Conservation (phyloP, 1,140 invertebrate genomes). For the Dendroctonus ponderosae region DNA sequence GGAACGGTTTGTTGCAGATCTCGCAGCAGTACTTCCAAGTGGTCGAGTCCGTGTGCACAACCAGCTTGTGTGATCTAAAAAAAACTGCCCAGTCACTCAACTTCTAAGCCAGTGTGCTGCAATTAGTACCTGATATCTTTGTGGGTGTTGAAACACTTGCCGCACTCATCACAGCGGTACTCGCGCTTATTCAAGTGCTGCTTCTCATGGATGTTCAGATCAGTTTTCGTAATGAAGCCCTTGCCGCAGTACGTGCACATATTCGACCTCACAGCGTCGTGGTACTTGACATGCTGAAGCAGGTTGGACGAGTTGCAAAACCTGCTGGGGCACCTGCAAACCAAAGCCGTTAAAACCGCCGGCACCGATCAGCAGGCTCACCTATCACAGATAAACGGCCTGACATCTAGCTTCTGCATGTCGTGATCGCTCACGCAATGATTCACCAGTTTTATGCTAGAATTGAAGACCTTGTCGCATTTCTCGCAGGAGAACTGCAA, state of each 20-base stretch:
- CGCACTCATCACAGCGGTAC: constrained; percentile 67
- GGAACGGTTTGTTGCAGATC: constrained; percentile 46
- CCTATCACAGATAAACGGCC: constrained; percentile 53
- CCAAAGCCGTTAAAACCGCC: background rate
- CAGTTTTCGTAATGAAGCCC: constrained; percentile 58
- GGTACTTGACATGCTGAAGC: constrained; percentile 41
- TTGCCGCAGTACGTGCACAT: constrained; percentile 59
- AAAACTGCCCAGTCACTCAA: background rate
- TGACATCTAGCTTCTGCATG: constrained; percentile 52
- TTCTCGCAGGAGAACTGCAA: constrained; percentile 37
- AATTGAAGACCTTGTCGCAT: constrained; percentile 32
- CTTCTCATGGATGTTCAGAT: constrained; percentile 55
- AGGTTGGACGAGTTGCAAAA: constrained; percentile 37
- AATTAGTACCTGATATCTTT: constrained; percentile 37
- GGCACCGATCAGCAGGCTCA: background rate
- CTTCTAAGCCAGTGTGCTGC: background rate
- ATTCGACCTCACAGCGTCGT: constrained; percentile 41
- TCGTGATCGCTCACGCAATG: constrained; percentile 55
- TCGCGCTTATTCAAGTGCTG: constrained; percentile 68
- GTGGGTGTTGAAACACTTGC: constrained; percentile 55
- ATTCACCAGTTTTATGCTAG: constrained; percentile 36
- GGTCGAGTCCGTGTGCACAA: constrained; percentile 39
- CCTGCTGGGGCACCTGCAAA: constrained; percentile 30
- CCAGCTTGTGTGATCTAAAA: constrained; percentile 38
- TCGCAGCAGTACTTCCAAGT: constrained; percentile 44